These are phyloP conservation scores for Nematostella vectensis DNA, from an alignment of 92 coral and sea anemone species.

Conservation along the genomic window DNA sequence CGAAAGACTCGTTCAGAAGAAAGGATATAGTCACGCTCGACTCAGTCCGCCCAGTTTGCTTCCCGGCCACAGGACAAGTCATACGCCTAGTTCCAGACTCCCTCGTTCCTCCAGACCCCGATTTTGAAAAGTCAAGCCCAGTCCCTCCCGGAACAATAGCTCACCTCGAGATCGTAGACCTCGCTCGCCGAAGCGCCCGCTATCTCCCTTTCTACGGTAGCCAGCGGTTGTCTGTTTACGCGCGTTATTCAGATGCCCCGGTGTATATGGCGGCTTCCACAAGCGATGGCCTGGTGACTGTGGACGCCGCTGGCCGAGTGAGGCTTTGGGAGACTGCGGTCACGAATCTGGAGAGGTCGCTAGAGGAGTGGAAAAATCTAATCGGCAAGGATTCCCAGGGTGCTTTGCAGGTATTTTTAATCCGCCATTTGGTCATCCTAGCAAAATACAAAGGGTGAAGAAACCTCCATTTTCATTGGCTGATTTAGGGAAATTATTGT, in stretches of 20 bases:
- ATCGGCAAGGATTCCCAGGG: constrained; percentile 76
- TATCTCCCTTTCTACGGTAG: constrained; percentile 76
- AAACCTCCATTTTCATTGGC: too few species aligned
- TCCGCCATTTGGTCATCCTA: neutral
- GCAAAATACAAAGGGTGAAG: too few species aligned
- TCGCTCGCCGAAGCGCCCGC: constrained; percentile 54
- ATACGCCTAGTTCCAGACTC: constrained; percentile 73
- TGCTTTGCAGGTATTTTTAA: constrained; percentile 57
- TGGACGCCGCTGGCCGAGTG: constrained; percentile 78
- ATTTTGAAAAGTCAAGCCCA: constrained; percentile 18
- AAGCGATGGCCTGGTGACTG: constrained; percentile 79
- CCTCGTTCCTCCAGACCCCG: constrained; percentile 42
- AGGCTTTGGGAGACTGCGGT: constrained; percentile 97
- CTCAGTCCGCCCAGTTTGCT: constrained; percentile 59
- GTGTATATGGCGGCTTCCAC: constrained; percentile 71
- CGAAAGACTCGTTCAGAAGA: neutral
- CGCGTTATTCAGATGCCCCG: constrained; percentile 66
- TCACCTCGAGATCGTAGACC: constrained; percentile 78
- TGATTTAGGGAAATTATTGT: too few species aligned
- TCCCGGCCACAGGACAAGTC: constrained; percentile 77
- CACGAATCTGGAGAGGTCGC: constrained; percentile 61
- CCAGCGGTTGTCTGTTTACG: constrained; percentile 39
- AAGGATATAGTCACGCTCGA: constrained; percentile 2
- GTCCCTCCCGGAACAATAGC: constrained; percentile 28
- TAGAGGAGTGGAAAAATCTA: constrained; percentile 82